Percentiles rank a stretch among this genome's conserved stretches.
Conservation (phyloP, 1,140 invertebrate genomes). For the Phymastichus coffea region DNA sequence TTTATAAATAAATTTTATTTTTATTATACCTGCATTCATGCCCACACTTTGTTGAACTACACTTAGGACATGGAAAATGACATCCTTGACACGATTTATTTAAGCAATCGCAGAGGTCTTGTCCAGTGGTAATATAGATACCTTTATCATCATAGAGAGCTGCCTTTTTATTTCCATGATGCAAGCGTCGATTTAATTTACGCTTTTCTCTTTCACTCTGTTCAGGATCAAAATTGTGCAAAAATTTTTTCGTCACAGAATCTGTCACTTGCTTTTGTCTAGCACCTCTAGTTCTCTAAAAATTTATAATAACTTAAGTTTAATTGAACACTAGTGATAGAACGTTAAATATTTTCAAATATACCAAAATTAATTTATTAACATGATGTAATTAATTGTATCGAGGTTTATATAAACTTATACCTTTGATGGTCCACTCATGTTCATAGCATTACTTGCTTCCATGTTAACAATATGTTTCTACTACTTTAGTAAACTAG, state of each 20-base stretch:
- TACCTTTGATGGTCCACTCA: conserved; percentile 21
- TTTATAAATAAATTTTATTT: background rate
- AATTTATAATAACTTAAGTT: too few relatives aligned
- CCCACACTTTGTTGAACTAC: conserved; percentile 64
- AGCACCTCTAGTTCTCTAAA: conserved; percentile 40
- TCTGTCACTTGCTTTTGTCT: conserved; percentile 35
- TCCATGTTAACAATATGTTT: too few relatives aligned
- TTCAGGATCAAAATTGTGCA: conserved; percentile 53
- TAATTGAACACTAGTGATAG: too few relatives aligned
- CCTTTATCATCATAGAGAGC: conserved; percentile 50
- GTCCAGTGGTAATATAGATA: conserved; percentile 55
- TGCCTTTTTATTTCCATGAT: conserved; percentile 42
- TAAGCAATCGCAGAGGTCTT: conserved; percentile 79
- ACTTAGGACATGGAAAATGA: conserved; percentile 77
- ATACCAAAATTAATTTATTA: background rate
- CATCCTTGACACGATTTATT: conserved; percentile 71
- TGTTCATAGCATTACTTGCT: too few relatives aligned
- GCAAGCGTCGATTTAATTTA: conserved; percentile 50
- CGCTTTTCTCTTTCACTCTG: conserved; percentile 51
- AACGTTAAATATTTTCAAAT: too few relatives aligned
- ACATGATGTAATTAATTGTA: too few relatives aligned
- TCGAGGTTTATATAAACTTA: too few relatives aligned
- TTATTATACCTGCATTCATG: conserved; percentile 60
- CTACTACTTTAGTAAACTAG: too few relatives aligned
- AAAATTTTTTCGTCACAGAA: conserved; percentile 46